A percentile compares a stretch with the other conserved stretches of the same genome.
phyloP scores from a whole-genome alignment of 1,140 invertebrate species.

The Bombus waltoni region DNA sequence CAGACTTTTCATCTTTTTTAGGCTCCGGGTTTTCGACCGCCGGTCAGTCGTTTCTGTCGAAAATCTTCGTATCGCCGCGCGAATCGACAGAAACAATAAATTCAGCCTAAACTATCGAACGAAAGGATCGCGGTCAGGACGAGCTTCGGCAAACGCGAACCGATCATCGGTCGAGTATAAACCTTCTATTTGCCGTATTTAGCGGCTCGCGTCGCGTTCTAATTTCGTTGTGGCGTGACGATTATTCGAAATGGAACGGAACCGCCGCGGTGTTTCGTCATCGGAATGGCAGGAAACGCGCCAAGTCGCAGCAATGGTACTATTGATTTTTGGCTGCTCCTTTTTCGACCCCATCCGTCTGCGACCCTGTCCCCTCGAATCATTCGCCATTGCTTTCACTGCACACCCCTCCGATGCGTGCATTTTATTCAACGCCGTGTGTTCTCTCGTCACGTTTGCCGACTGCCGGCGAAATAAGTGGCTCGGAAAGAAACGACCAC shows the following conservation, averaged over 20 bases:
- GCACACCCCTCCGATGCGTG: constrained; percentile 39
- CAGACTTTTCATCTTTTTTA: no score
- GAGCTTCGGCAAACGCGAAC: no score
- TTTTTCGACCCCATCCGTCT: constrained; percentile 63
- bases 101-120: no score
- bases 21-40: no score
- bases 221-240: not conserved
- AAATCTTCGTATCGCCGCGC: no score
- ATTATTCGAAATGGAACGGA: not conserved
- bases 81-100: no score
- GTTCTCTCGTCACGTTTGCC: constrained; percentile 49
- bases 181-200: not conserved
- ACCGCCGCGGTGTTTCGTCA: not conserved
- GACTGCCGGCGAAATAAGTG: constrained; percentile 51
- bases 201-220: not conserved
- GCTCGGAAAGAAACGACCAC: constrained; percentile 18
- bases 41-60: no score
- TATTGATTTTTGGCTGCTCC: constrained; percentile 67
- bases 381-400: constrained; percentile 57
- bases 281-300: constrained; percentile 11
- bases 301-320: constrained; percentile 51
- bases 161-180: no score
- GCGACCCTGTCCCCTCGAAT: constrained; percentile 64
- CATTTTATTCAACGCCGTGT: constrained; percentile 40
- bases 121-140: no score